These are phyloP conservation scores for Spheniscus mendiculus DNA, from an alignment of 2,113 vertebrate species.

Conservation along the genomic window DNA sequence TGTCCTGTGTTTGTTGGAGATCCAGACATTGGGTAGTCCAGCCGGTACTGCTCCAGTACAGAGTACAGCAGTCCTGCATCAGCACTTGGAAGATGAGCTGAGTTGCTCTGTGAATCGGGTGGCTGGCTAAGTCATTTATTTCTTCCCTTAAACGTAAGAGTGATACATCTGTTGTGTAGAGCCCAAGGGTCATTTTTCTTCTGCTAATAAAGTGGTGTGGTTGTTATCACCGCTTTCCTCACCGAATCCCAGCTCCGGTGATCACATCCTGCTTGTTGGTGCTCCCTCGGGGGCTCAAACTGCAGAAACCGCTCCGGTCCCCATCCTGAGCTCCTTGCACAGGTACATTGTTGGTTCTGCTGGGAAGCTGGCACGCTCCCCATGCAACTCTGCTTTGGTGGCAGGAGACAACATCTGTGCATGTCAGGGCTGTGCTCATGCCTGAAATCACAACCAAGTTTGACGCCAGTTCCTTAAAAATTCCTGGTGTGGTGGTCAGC, in stretches of 20 bases:
- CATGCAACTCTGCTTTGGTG: not conserved
- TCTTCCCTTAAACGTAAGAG: not conserved
- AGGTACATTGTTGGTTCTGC: not conserved
- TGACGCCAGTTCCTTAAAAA: not conserved
- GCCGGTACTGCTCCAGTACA: not conserved
- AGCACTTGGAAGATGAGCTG: not conserved
- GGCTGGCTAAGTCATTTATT: not conserved
- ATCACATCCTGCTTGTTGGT: not conserved
- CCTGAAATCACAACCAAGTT: not conserved
- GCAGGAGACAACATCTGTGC: not conserved
- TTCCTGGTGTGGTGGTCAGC: not conserved
- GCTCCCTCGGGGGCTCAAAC: not conserved
- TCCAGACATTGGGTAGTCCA: not conserved
- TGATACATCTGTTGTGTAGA: not conserved
- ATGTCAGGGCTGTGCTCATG: not conserved
- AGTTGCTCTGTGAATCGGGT: not conserved
- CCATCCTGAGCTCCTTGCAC: not conserved
- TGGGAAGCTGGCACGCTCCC: not conserved
- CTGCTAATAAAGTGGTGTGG: not conserved
- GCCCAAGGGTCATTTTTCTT: not conserved
- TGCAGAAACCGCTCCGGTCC: not conserved
- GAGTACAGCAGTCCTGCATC: not conserved
- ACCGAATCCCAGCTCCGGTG: not conserved
- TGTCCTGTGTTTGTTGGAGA: not conserved
- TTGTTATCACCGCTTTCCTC: not conserved